These are phyloP conservation scores for Drosophila bifasciata DNA, from an alignment of 1,140 invertebrate species.

Conservation along the genomic window DNA sequence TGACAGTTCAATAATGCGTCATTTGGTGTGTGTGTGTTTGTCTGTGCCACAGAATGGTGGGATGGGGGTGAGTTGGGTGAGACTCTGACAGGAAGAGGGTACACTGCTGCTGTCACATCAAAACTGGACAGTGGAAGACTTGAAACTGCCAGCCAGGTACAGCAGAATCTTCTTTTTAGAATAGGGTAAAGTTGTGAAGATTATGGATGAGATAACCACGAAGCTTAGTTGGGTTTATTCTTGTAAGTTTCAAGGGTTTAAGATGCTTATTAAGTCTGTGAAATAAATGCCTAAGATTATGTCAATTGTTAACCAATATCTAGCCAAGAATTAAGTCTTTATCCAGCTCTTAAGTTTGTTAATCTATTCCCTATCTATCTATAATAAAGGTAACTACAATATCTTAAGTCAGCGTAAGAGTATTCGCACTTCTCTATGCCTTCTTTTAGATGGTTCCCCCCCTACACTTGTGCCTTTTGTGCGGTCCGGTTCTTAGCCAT, in stretches of 20 bases:
- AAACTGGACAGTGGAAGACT: constrained; percentile 38
- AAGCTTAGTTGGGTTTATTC: not conserved
- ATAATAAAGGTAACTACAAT: not conserved
- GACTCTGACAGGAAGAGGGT: constrained; percentile 6
- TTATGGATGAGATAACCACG: too few species aligned
- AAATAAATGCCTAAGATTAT: too few species aligned
- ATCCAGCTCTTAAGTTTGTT: too few species aligned
- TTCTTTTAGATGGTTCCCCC: not conserved
- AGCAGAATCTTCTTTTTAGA: not conserved
- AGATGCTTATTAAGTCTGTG: too few species aligned
- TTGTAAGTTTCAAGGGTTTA: too few species aligned
- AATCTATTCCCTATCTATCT: not conserved
- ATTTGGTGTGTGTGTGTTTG: constrained; percentile 59
- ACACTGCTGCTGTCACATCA: constrained; percentile 44
- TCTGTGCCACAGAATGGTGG: too few species aligned
- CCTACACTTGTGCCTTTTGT: constrained; percentile 11
- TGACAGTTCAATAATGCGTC: constrained; percentile 81
- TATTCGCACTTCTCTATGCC: constrained; percentile 1
- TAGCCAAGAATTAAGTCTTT: too few species aligned
- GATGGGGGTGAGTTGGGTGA: constrained; percentile 16
- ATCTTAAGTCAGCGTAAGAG: constrained; percentile 6
- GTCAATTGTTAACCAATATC: too few species aligned
- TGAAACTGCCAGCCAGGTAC: constrained; percentile 39
- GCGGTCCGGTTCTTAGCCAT: constrained; percentile 12
- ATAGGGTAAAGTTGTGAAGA: constrained; percentile 18